Base-by-base conservation (phyloP, 1,140 invertebrate genomes). In the Leguminivora glycinivorella region DNA sequence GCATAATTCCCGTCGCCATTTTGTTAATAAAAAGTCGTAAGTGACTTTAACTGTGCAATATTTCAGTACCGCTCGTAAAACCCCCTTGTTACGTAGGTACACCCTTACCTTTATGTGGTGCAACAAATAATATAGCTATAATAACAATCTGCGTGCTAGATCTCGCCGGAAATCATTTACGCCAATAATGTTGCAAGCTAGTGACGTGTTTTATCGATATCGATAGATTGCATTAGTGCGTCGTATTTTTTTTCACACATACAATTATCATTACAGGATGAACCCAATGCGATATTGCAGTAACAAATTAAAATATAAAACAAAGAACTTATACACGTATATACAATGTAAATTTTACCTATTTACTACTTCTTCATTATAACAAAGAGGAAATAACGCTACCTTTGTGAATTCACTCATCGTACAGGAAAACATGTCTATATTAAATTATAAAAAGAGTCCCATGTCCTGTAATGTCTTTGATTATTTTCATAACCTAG, bases 81-180 rank as follows among this genome's bases (percentile, higher is more conserved):
- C 14, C 58, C 58, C 24, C 56, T 63, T 63, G 58, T 63, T 63
- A 63, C n/a, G 26, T 17, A n/a, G 26, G 25, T n/a, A 60, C 25
- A 29, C 25, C 58, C 58, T 17, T 63, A 17, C 58, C 26, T 60
- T 60, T 60, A 63, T 63, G 26, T 9, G 24, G 25, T 63, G 58
- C 58, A 63, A 63, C 58, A 63, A 63, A 63, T 60, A 60, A 60
- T 63, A 63, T 63, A 63, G 58, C 26, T 31, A 63, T 63, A 63
- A 63, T 29, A 60, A 60, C 58, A 63, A 63, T 63, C 26, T 63
- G n/a, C 58, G 58, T 29, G 58, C 67, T 68, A 67, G 58, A 68
- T 72, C 68, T 70, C 73, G 74, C 66, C 70, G 77, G 76, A 83
- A 81, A 83, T 83, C 79, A 81, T 83, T 83, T 83, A 72, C 79